A percentile compares a stretch with the other conserved stretches of the same genome.
phyloP scores from a whole-genome alignment of 1,140 invertebrate genomes.

The Scaptomyza hsui region DNA sequence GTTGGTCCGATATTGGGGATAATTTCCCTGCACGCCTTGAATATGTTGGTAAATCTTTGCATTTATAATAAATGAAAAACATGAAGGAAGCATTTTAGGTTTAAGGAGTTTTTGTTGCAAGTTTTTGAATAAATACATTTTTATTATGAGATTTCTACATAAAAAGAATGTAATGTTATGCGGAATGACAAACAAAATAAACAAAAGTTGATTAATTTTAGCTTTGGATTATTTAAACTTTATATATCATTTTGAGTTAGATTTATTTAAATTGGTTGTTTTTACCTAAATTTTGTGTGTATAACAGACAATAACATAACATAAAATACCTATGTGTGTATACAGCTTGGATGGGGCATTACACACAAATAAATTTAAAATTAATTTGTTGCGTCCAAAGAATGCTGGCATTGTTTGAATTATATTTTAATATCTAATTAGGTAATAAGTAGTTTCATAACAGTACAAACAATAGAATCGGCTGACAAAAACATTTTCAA shows the following conservation, averaged over 20 bases:
- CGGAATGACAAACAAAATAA: conserved; percentile 31
- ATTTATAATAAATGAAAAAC: neutral
- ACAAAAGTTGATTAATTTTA: conserved; percentile 21
- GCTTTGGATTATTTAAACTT: conserved; percentile 27
- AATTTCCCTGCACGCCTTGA: conserved; percentile 14
- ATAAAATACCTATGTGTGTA: conserved; percentile 39
- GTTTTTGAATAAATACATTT: conserved; percentile 25
- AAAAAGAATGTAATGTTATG: conserved; percentile 24
- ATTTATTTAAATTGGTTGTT: conserved; percentile 35
- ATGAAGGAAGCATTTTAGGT: neutral
- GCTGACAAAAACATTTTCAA: conserved; percentile 45
- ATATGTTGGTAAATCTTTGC: neutral
- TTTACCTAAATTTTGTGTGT: conserved; percentile 13
- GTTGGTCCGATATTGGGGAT: neutral
- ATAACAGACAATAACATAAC: conserved; percentile 46
- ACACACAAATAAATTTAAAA: conserved; percentile 38
- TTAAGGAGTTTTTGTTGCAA: neutral
- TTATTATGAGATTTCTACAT: conserved; percentile 20
- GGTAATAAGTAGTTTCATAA: conserved; percentile 59
- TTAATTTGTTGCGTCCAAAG: conserved; percentile 18
- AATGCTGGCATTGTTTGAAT: conserved; percentile 36
- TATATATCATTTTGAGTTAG: conserved; percentile 18
- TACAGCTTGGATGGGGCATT: conserved; percentile 16
- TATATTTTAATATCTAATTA: conserved; percentile 41
- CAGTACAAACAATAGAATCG: conserved; percentile 44